Evolutionary conservation across 2,113 vertebrate genomes (phyloP).

Genomic region (Pollachius pollachius): DNA sequence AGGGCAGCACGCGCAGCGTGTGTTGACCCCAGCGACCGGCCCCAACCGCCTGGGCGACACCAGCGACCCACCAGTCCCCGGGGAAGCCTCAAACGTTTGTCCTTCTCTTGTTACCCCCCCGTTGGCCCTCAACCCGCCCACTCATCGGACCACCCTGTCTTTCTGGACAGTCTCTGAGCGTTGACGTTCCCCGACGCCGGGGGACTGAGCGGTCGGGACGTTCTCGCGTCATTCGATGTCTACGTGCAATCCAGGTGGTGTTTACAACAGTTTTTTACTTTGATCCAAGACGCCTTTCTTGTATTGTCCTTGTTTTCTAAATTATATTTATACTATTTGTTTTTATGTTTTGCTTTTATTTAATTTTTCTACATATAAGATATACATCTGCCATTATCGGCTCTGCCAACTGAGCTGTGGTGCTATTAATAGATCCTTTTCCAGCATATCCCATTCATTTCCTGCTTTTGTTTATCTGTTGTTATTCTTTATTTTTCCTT

Average conservation of each 20-base stretch:
- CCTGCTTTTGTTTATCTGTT: too few relatives aligned
- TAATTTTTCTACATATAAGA: background rate
- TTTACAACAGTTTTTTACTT: background rate
- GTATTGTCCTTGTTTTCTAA: too few relatives aligned
- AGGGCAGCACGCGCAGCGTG: conserved; percentile 49
- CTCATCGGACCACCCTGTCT: background rate
- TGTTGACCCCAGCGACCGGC: conserved; percentile 53
- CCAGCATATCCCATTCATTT: too few relatives aligned
- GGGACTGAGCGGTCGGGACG: too few relatives aligned
- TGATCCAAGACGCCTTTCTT: background rate
- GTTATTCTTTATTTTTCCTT: too few relatives aligned
- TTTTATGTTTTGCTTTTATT: background rate
- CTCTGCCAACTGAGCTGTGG: conserved; percentile 46
- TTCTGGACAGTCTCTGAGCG: background rate
- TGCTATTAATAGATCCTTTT: conserved; percentile 41
- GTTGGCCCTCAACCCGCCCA: background rate
- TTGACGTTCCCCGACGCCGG: background rate
- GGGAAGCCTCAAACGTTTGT: background rate
- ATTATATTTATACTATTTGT: too few relatives aligned
- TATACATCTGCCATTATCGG: background rate
- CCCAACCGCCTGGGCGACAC: conserved; percentile 1
- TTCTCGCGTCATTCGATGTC: background rate
- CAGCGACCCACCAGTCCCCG: conserved; percentile 13
- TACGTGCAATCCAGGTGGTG: background rate
- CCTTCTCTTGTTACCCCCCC: background rate